These are phyloP conservation scores for Chrysomallon squamiferum DNA, from an alignment of 1,140 invertebrate species.

Conservation along the genomic window DNA sequence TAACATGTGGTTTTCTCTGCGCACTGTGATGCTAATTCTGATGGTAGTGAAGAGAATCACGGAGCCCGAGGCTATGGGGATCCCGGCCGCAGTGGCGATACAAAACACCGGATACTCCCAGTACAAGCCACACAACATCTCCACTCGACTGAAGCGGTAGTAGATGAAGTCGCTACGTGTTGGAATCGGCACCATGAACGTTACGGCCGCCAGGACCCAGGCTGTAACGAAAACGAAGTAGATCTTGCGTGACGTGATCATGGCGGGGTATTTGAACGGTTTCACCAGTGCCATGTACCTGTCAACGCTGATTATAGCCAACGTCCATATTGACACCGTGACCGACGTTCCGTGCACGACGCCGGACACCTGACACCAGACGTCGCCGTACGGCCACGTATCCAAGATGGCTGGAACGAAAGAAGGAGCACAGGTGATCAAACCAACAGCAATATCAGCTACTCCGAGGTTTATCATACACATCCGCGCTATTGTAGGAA, in stretches of 20 bases:
- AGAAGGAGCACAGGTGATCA: slow-evolving; percentile 26
- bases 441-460: slow-evolving; percentile 24
- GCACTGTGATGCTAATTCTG: slow-evolving; percentile 6
- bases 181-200: slow-evolving; percentile 18
- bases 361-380: slow-evolving; percentile 31
- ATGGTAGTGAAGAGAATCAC: slow-evolving; percentile 18
- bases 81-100: slow-evolving; percentile 17
- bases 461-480: slow-evolving; percentile 27
- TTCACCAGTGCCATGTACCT: slow-evolving; percentile 29
- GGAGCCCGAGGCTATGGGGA: background rate
- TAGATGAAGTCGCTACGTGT: slow-evolving; percentile 16
- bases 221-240: background rate
- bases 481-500: slow-evolving; percentile 13
- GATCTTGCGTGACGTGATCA: slow-evolving; percentile 13
- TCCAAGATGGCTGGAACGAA: slow-evolving; percentile 10
- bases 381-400: slow-evolving; percentile 24
- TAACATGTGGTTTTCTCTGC: background rate
- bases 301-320: slow-evolving; percentile 31
- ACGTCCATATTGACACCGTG: slow-evolving; percentile 32
- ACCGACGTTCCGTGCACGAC: slow-evolving; percentile 28
- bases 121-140: slow-evolving; percentile 31
- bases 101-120: slow-evolving; percentile 31
- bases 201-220: slow-evolving; percentile 19
- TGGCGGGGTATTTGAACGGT: slow-evolving; percentile 19
- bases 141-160: slow-evolving; percentile 18